Percentiles rank a stretch among this genome's conserved stretches.
Conservation (phyloP, 2,888 invertebrate species). For the Nipponacmea schrenckii region DNA sequence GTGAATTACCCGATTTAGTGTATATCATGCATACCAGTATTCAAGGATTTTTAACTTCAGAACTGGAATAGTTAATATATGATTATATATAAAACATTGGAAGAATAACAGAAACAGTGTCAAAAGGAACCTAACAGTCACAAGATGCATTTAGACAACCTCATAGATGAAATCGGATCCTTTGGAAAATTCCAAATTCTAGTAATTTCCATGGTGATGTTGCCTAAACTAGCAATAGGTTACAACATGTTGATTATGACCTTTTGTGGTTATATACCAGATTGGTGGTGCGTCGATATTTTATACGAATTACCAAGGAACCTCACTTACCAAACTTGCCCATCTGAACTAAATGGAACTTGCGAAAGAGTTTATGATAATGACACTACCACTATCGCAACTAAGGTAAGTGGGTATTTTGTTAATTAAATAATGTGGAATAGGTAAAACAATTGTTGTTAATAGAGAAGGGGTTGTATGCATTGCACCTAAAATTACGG, state of each 20-base stretch:
- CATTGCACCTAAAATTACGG: background rate
- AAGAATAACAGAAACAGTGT: too few relatives aligned
- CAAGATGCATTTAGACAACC: slow-evolving; percentile 25
- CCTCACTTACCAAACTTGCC: slow-evolving; percentile 13
- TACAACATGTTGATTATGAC: slow-evolving; percentile 40
- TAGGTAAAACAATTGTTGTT: too few relatives aligned
- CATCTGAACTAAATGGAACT: slow-evolving; percentile 6
- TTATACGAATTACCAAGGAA: slow-evolving; percentile 5
- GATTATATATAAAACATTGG: too few relatives aligned
- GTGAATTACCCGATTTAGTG: too few relatives aligned
- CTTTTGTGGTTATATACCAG: slow-evolving; percentile 30
- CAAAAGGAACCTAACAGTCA: background rate
- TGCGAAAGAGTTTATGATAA: slow-evolving; percentile 21
- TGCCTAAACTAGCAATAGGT: slow-evolving; percentile 19
- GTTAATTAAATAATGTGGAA: too few relatives aligned
- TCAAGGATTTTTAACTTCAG: too few relatives aligned
- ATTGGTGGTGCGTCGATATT: slow-evolving; percentile 29
- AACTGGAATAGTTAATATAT: too few relatives aligned
- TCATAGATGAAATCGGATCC: slow-evolving; percentile 32
- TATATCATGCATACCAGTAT: too few relatives aligned
- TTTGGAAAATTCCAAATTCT: slow-evolving; percentile 35
- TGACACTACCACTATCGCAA: slow-evolving; percentile 34
- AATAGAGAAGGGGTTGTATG: too few relatives aligned
- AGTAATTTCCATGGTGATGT: slow-evolving; percentile 13
- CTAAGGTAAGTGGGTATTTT: slow-evolving; percentile 32